These are phyloP conservation scores for Heliconius ethilla DNA, from an alignment of 2,888 invertebrate species.

Conservation along the genomic window DNA sequence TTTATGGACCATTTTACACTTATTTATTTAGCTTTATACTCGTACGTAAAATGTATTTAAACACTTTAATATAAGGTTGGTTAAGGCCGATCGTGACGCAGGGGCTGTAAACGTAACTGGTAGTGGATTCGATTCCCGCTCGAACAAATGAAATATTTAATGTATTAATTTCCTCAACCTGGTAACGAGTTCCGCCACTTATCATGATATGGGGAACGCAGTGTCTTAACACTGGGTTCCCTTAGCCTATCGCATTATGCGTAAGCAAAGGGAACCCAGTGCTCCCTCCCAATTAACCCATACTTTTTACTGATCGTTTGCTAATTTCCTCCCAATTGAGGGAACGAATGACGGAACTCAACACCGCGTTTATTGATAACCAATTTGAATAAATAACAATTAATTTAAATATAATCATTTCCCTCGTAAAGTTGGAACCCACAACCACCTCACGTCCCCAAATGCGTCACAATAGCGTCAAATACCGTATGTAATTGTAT, in stretches of 20 bases:
- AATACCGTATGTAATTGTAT: background rate
- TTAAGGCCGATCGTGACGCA: no score
- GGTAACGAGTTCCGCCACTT: background rate
- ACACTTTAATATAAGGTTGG: background rate
- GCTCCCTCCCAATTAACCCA: no score
- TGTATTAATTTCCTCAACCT: no score
- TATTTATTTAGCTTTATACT: background rate
- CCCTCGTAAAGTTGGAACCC: background rate
- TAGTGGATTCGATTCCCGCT: background rate
- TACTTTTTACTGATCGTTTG: background rate
- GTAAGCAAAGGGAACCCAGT: no score
- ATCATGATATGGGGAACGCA: background rate
- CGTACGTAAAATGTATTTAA: background rate
- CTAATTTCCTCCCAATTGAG: background rate
- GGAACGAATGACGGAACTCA: no score
- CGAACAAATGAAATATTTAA: background rate
- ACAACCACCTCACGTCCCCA: background rate
- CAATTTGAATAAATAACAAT: background rate
- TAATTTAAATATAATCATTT: background rate
- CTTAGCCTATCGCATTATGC: background rate
- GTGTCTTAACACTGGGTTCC: background rate
- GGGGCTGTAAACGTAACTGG: no score
- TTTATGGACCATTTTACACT: slow-evolving; percentile 4
- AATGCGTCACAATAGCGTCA: background rate
- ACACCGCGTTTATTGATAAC: background rate